Percentiles rank a stretch among this genome's conserved stretches.
These are phyloP conservation scores for Eleutherodactylus coqui DNA, from an alignment of 2,797 vertebrate species.

Conservation along the genomic window DNA sequence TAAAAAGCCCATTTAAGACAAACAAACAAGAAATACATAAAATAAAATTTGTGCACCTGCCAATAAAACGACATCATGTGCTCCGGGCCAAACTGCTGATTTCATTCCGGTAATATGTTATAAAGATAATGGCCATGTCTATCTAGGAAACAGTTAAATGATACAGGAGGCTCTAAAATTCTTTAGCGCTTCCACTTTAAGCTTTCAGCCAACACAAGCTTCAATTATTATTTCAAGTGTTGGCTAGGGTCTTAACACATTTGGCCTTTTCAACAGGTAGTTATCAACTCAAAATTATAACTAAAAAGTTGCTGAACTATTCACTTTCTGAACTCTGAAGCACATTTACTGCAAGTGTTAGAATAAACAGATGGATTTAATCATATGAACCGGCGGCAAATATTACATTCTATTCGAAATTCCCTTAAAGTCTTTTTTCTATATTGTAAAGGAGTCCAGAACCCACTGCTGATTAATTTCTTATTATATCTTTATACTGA, in stretches of 20 bases:
- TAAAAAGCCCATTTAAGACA: slow-evolving; percentile 45
- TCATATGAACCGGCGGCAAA: background rate
- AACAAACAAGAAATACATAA: slow-evolving; percentile 54
- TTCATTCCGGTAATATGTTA: slow-evolving; percentile 1
- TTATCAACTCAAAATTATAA: background rate
- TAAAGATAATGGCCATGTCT: slow-evolving; percentile 34
- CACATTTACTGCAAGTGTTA: background rate
- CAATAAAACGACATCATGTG: slow-evolving; percentile 13
- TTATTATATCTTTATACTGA: too few species aligned
- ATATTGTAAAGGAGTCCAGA: too few species aligned
- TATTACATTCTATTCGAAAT: too few species aligned
- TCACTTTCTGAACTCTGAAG: background rate
- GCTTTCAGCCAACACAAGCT: background rate
- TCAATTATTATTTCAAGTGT: background rate
- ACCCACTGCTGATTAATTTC: too few species aligned
- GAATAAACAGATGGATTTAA: background rate
- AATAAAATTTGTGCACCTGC: slow-evolving; percentile 50
- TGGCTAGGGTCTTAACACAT: background rate
- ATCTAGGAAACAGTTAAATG: background rate
- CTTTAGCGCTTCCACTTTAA: background rate
- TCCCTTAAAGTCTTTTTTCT: too few species aligned
- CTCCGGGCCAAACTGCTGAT: background rate
- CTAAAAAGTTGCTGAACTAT: background rate
- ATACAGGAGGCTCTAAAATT: background rate
- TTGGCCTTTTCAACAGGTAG: background rate